Base-by-base conservation (phyloP, 2,797 vertebrate genomes). In the Chelidonichthys spinosus region DNA sequence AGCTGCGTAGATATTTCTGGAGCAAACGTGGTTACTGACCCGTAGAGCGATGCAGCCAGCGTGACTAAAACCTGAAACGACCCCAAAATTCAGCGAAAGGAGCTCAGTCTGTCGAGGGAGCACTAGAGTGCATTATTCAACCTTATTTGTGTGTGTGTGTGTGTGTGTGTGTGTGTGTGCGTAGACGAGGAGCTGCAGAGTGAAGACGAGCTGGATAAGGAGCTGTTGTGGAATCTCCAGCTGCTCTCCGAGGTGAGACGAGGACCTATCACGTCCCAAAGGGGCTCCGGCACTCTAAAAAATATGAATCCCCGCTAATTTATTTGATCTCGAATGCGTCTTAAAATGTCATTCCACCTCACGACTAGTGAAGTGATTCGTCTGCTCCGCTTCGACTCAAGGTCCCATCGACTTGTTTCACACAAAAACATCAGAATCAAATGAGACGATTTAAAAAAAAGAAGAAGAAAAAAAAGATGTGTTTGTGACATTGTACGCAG, bases 221-320 rank as follows among this genome's bases (percentile, higher is more conserved):
- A 99, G 82, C 92, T 99, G 80, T 88, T 99, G 35, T 99, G 98
- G 98, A 98, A 96, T 88, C 96, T 99, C 82, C 98, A 99, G 87
- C 96, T 99, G 89, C 94, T 99, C 70, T 99, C 97, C 43, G 98
- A 99, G 97, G 98, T 99, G 94, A 93, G 88, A 39, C 35, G 32
- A 64, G 54, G 52, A 79, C 65, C 44, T 17, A 35, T 72, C 61
- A 42, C 18, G 0, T 67, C 73, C 37, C 33, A 35, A 44, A 25
- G 25, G 17, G 49, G 50, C 72, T 67, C 55, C 52, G 64, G 11
- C 66, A 25, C 71, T 75, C 25, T 4, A 56, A 74, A 66, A 82
- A 42, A 77, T 4, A 15, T 7, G 2, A 44, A 81, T 61, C 55
- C 25, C 47, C 3, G 2, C 46, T 17, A 39, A 36, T 32, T n/a